Percentiles rank a stretch among this genome's conserved stretches.
Conservation (phyloP, 1,140 invertebrate species). For the Laupala kohalensis region DNA sequence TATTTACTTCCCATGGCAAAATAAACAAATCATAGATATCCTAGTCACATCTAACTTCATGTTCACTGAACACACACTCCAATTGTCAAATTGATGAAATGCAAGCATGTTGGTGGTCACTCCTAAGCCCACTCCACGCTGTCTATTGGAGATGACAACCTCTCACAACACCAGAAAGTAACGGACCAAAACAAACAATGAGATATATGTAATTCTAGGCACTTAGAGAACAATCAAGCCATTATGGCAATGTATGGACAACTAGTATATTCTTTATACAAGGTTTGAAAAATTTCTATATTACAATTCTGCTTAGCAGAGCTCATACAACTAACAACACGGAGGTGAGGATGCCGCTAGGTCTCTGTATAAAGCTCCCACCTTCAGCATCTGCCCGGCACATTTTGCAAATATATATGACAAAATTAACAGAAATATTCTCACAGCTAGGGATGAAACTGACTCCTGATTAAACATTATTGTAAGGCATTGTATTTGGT, state of each 20-base stretch:
- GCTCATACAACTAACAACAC: neutral
- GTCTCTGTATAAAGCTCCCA: neutral
- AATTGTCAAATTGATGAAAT: neutral
- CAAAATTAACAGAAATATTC: neutral
- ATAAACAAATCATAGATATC: neutral
- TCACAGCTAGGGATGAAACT: neutral
- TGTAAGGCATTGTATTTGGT: neutral
- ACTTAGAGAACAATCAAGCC: constrained; percentile 12
- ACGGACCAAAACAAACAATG: constrained; percentile 6
- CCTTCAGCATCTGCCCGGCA: neutral
- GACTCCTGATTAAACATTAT: neutral
- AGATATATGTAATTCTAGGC: constrained; percentile 10
- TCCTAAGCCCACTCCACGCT: neutral
- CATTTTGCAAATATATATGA: neutral
- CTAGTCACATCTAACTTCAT: neutral
- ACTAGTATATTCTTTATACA: constrained; percentile 9
- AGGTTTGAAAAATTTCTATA: constrained; percentile 1
- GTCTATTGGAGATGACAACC: neutral
- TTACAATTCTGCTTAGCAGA: neutral
- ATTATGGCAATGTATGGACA: constrained; percentile 5
- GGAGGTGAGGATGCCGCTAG: neutral
- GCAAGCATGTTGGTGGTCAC: neutral
- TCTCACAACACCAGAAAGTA: constrained; percentile 6
- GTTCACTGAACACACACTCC: neutral
- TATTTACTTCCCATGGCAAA: constrained; percentile 1